phyloP scores from a whole-genome alignment of 2,888 invertebrate genomes.

The Hirtodrosophila trivittata region DNA sequence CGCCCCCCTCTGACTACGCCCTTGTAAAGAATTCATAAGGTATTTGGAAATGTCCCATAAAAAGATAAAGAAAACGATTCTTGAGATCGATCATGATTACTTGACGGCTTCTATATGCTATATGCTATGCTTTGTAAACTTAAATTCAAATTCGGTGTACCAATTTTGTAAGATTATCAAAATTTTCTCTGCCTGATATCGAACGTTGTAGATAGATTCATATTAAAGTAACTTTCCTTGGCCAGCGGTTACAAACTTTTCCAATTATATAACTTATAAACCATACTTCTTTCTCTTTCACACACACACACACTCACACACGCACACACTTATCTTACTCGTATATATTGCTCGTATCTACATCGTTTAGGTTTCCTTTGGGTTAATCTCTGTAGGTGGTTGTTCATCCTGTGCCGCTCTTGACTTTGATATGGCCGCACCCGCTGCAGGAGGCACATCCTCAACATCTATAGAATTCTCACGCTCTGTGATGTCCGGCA shows the following conservation, averaged over 20 bases:
- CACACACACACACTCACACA: conserved; percentile 17
- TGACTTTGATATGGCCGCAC: not conserved
- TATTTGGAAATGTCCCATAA: too few relatives aligned
- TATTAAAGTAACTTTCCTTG: conserved; percentile 57
- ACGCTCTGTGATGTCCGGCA: conserved; percentile 71
- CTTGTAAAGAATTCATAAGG: too few relatives aligned
- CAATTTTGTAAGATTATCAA: conserved; percentile 34
- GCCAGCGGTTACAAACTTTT: conserved; percentile 25
- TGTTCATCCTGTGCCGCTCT: conserved; percentile 1
- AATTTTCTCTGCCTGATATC: conserved; percentile 2
- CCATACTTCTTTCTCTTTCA: conserved; percentile 19
- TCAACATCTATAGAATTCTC: conserved; percentile 68
- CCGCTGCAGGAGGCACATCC: conserved; percentile 27
- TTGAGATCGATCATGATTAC: conserved; percentile 22
- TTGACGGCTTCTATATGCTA: conserved; percentile 21
- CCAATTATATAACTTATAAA: conserved; percentile 7
- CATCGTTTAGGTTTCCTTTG: conserved; percentile 18
- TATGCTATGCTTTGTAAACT: conserved; percentile 32
- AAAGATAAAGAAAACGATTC: not conserved
- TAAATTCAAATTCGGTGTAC: conserved; percentile 59
- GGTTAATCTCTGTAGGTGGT: conserved; percentile 5
- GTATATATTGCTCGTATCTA: conserved; percentile 24
- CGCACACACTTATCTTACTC: not conserved
- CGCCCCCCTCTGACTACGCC: too few relatives aligned
- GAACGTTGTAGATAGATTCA: conserved; percentile 16